Evolutionary conservation across 1,140 invertebrate genomes (phyloP).

Genomic region (Kradibia gibbosae): DNA sequence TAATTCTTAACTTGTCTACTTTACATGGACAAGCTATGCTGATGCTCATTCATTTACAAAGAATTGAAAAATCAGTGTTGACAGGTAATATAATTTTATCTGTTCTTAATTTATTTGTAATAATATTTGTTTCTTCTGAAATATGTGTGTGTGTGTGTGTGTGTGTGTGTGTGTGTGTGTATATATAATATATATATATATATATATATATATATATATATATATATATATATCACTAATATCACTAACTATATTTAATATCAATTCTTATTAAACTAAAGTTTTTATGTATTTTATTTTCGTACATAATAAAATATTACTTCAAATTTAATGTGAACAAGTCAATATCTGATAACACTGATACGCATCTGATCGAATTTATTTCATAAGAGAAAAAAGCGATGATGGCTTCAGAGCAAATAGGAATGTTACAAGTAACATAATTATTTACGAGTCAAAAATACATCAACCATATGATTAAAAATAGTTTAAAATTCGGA

Average conservation of each 20-base stretch:
- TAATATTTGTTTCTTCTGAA: conserved; percentile 13
- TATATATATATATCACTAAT: conserved; percentile 23
- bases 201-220: conserved; percentile 1
- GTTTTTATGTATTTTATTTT: conserved; percentile 40
- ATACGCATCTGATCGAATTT: conserved; percentile 57
- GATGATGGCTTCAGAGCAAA: conserved; percentile 59
- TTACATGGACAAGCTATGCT: conserved; percentile 49
- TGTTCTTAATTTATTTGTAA: conserved; percentile 13
- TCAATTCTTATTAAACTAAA: conserved; percentile 28
- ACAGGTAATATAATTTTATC: conserved; percentile 41
- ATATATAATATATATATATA: conserved; percentile 12
- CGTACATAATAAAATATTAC: conserved; percentile 28
- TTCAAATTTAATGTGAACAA: conserved; percentile 29
- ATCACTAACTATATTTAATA: conserved; percentile 34
- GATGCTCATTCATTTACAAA: conserved; percentile 48
- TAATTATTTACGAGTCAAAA: too few relatives aligned
- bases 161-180: too few relatives aligned
- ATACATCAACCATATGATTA: conserved; percentile 50
- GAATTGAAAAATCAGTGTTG: conserved; percentile 48
- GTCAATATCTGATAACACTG: conserved; percentile 46
- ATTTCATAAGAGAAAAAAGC: conserved; percentile 56
- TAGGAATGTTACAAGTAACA: conserved; percentile 48
- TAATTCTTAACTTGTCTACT: conserved; percentile 50
- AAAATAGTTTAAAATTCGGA: conserved; percentile 60
- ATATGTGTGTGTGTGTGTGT: conserved; percentile 13